A percentile compares a stretch with the other conserved stretches of the same genome.
phyloP scores from a whole-genome alignment of 2,888 invertebrate species.

The Aporophyla lueneburgensis region DNA sequence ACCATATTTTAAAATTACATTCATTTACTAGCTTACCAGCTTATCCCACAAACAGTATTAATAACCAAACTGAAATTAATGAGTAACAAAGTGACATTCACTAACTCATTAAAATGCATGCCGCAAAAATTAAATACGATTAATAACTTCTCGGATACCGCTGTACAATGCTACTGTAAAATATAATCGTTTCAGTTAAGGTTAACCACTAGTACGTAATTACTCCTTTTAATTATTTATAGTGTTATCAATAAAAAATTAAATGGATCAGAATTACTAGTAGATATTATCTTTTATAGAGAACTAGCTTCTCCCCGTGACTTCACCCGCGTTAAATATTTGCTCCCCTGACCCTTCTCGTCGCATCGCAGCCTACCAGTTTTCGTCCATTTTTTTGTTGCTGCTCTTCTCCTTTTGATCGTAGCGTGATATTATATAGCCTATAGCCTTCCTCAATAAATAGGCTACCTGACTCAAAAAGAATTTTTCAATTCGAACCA shows the following conservation, averaged over 20 bases:
- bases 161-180: background rate
- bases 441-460: too few relatives aligned
- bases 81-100: background rate
- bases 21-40: background rate
- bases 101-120: background rate
- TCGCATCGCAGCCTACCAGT: too few relatives aligned
- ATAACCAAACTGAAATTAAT: background rate
- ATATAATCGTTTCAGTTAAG: background rate
- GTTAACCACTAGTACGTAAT: background rate
- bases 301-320: too few relatives aligned
- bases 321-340: too few relatives aligned
- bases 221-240: background rate
- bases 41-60: background rate
- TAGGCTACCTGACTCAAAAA: too few relatives aligned
- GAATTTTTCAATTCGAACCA: too few relatives aligned
- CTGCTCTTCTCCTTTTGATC: too few relatives aligned
- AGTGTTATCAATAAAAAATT: background rate
- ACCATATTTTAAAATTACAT: conserved; percentile 8
- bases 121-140: background rate
- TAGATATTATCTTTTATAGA: background rate
- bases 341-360: too few relatives aligned
- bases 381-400: too few relatives aligned
- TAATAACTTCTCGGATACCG: background rate
- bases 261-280: background rate
- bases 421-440: too few relatives aligned